Percentiles rank a stretch among this genome's conserved stretches.
Conservation (phyloP, 2,888 invertebrate species). For the Pemphredon lugubris region DNA sequence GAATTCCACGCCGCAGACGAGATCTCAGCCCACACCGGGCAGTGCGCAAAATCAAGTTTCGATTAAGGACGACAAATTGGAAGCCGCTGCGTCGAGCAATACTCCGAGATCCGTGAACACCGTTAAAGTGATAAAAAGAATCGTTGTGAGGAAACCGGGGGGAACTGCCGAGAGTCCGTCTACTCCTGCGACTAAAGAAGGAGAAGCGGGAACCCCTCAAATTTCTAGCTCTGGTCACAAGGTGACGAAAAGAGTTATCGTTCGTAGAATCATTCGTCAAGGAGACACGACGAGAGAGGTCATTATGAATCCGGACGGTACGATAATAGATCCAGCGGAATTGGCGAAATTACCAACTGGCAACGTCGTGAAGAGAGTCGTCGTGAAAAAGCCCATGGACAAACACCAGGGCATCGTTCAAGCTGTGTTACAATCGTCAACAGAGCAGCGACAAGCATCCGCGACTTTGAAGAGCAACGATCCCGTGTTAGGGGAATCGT, state of each 20-base stretch:
- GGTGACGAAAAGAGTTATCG: constrained; percentile 77
- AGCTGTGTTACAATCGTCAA: constrained; percentile 66
- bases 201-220: constrained; percentile 33
- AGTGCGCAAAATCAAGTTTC: constrained; percentile 28
- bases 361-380: constrained; percentile 79
- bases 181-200: constrained; percentile 60
- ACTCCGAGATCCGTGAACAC: constrained; percentile 71
- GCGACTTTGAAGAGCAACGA: constrained; percentile 31
- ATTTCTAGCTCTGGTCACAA: constrained; percentile 63
- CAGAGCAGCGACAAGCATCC: constrained; percentile 41
- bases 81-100: constrained; percentile 12
- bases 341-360: constrained; percentile 78
- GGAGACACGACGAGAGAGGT: constrained; percentile 78
- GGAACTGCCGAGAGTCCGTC: constrained; percentile 56
- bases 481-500: constrained; percentile 52
- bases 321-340: constrained; percentile 78
- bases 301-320: constrained; percentile 80
- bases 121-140: constrained; percentile 78
- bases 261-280: constrained; percentile 78
- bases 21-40: constrained; percentile 38
- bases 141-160: constrained; percentile 75
- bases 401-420: constrained; percentile 70
- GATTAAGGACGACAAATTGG: constrained; percentile 46
- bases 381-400: constrained; percentile 77
- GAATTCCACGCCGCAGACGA: constrained; percentile 32